Percentiles rank a stretch among this genome's conserved stretches.
Conservation (phyloP, 2,888 invertebrate species). For the Hetaerina titia region DNA sequence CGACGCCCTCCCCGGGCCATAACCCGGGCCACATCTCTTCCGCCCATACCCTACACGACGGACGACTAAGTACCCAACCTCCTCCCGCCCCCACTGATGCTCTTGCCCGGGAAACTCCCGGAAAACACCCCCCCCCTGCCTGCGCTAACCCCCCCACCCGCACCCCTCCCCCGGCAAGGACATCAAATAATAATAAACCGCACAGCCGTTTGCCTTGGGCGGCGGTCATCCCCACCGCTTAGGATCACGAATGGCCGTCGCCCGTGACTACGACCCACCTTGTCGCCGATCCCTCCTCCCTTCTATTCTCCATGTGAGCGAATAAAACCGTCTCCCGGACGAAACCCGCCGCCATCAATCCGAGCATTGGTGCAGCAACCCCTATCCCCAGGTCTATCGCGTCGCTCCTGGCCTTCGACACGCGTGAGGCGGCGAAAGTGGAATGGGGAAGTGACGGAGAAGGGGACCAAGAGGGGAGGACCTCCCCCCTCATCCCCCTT, state of each 20-base stretch:
- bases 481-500: background rate
- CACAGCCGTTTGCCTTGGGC: background rate
- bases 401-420: background rate
- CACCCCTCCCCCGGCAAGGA: background rate
- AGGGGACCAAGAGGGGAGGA: background rate
- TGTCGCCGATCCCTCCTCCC: background rate
- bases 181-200: background rate
- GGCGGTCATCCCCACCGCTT: background rate
- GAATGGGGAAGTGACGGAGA: background rate
- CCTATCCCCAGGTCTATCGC: background rate
- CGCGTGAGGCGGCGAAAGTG: background rate
- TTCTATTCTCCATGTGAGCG: background rate
- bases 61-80: background rate
- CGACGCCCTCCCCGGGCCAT: conserved; percentile 37
- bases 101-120: background rate
- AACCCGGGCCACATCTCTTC: background rate
- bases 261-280: background rate
- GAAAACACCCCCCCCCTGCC: background rate
- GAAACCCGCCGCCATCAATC: background rate
- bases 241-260: background rate
- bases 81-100: background rate
- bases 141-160: background rate
- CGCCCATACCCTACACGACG: background rate
- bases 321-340: background rate
- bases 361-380: background rate